These are phyloP conservation scores for Orthonevra nobilis DNA, from an alignment of 2,888 invertebrate genomes.

Conservation along the genomic window DNA sequence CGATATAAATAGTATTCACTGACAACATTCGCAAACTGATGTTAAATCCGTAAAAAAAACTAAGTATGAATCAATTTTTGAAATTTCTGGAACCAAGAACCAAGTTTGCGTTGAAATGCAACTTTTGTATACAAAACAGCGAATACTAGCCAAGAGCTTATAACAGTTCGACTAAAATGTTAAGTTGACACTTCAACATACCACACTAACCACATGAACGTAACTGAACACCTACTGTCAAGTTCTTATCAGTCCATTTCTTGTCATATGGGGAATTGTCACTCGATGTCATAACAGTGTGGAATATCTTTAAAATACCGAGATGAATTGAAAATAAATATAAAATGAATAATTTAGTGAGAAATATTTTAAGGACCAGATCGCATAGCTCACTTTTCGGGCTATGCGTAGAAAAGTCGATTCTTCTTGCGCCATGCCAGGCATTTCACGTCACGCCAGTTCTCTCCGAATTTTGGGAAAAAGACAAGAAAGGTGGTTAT, in stretches of 20 bases:
- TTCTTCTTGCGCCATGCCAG: neutral
- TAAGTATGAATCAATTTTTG: too few relatives aligned
- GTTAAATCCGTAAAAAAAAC: too few relatives aligned
- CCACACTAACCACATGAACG: conserved; percentile 1
- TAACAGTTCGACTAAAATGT: too few relatives aligned
- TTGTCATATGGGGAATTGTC: neutral
- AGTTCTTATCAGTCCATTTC: neutral
- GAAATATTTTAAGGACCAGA: conserved; percentile 10
- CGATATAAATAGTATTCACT: too few relatives aligned
- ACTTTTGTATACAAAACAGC: too few relatives aligned
- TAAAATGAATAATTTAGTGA: conserved; percentile 43
- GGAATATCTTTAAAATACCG: too few relatives aligned
- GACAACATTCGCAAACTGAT: too few relatives aligned
- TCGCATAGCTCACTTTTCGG: neutral
- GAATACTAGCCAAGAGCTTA: too few relatives aligned
- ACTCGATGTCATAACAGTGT: conserved; percentile 18
- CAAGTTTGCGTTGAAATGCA: too few relatives aligned
- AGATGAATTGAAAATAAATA: too few relatives aligned
- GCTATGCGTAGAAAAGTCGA: conserved; percentile 16
- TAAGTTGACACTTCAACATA: too few relatives aligned
- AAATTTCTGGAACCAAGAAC: too few relatives aligned
- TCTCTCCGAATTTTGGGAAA: conserved; percentile 78
- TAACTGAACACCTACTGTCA: neutral
- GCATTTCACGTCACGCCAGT: conserved; percentile 76
- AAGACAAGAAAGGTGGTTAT: conserved; percentile 79